Evolutionary conservation across 2,113 vertebrate genomes (phyloP).

Genomic region (Nanger granti): DNA sequence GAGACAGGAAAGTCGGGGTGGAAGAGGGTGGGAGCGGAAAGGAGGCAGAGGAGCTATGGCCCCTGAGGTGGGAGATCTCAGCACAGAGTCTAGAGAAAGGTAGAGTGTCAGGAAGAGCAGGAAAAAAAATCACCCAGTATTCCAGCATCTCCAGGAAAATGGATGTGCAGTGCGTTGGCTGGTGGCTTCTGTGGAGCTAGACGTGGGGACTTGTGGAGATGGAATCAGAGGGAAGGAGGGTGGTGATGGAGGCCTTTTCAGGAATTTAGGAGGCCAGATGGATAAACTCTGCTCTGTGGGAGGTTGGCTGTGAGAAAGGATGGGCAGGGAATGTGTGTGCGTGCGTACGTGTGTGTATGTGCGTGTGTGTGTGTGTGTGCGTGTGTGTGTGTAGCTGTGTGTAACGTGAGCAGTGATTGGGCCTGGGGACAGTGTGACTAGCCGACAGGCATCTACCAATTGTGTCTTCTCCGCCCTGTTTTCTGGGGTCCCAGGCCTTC

Average conservation of each 20-base stretch:
- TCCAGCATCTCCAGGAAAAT: neutral
- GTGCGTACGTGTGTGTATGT: neutral
- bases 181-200: neutral
- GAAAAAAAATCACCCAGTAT: neutral
- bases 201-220: too few relatives aligned
- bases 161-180: accelerated
- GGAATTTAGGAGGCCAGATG: too few relatives aligned
- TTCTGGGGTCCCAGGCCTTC: neutral
- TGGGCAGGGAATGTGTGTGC: neutral
- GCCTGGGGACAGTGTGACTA: neutral
- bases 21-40: neutral
- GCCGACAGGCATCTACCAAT: accelerated
- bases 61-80: neutral
- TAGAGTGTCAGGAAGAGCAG: neutral
- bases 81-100: neutral
- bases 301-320: neutral
- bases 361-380: accelerated
- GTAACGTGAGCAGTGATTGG: neutral
- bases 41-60: too few relatives aligned
- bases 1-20: neutral
- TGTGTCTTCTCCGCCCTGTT: accelerated
- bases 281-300: neutral
- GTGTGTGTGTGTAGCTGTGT: neutral
- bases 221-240: neutral
- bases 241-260: neutral